phyloP scores from a whole-genome alignment of 2,888 invertebrate genomes.

The Trachelus tabidus region DNA sequence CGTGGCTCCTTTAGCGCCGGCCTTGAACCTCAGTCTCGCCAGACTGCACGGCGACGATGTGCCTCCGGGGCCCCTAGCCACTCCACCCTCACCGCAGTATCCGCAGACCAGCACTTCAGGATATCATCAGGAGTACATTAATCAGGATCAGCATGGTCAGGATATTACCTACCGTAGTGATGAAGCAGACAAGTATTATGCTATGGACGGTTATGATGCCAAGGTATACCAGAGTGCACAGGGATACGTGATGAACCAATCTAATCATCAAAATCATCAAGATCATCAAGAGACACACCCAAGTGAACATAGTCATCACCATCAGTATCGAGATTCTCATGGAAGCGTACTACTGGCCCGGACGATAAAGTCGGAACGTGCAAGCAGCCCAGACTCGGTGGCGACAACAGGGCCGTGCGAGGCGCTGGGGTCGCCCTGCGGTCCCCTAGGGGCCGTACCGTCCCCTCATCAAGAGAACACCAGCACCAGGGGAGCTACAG shows the following conservation, averaged over 20 bases:
- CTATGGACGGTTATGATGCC: background rate
- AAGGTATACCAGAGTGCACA: background rate
- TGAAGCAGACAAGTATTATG: background rate
- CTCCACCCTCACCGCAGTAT: conserved; percentile 24
- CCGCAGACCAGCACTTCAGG: conserved; percentile 18
- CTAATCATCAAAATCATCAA: background rate
- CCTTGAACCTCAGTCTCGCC: conserved; percentile 67
- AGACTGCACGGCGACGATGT: conserved; percentile 66
- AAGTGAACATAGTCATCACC: background rate
- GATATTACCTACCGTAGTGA: background rate
- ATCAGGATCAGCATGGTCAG: conserved; percentile 1
- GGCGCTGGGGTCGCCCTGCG: conserved; percentile 39
- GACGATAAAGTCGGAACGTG: conserved; percentile 60
- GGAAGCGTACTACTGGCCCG: conserved; percentile 27
- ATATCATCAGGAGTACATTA: background rate
- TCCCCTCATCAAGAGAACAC: conserved; percentile 27
- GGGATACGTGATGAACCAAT: background rate
- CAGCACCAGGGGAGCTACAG: conserved; percentile 16
- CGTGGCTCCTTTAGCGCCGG: conserved; percentile 56
- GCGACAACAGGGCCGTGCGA: conserved; percentile 62
- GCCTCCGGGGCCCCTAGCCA: conserved; percentile 21
- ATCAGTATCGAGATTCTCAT: conserved; percentile 10
- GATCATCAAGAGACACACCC: background rate
- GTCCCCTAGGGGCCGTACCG: conserved; percentile 30
- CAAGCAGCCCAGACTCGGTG: conserved; percentile 55